Percentiles rank a stretch among this genome's conserved stretches.
Evolutionary conservation across 1,140 invertebrate genomes (phyloP).

Genomic region (Drosophila tropicalis): DNA sequence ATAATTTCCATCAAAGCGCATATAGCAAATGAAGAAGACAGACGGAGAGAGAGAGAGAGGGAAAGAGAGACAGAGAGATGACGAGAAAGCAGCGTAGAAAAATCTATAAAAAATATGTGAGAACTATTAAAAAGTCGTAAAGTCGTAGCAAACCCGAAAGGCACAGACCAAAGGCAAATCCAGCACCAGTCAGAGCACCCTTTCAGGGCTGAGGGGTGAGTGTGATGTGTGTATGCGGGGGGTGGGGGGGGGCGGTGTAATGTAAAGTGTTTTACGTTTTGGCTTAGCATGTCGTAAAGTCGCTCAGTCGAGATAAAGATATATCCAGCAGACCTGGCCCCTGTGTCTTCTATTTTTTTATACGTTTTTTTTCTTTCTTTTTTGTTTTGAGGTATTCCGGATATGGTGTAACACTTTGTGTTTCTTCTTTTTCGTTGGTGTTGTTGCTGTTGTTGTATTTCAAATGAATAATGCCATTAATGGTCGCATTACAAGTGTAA

Average conservation of each 20-base stretch:
- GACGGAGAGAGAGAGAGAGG: slow-evolving; percentile 4
- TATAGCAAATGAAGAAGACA: not conserved
- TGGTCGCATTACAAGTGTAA: slow-evolving; percentile 74
- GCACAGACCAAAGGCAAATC: not conserved
- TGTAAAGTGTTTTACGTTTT: slow-evolving; percentile 64
- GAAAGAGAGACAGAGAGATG: slow-evolving; percentile 1
- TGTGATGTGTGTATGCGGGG: too few species aligned
- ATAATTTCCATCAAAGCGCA: slow-evolving; percentile 59
- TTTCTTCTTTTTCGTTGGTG: slow-evolving; percentile 17
- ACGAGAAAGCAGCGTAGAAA: slow-evolving; percentile 51
- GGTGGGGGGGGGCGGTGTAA: slow-evolving; percentile 19
- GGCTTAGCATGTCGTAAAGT: slow-evolving; percentile 77
- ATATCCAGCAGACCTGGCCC: slow-evolving; percentile 28
- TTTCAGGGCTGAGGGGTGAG: not conserved
- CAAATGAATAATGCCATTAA: slow-evolving; percentile 71
- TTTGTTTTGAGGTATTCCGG: slow-evolving; percentile 3
- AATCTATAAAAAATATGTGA: slow-evolving; percentile 82
- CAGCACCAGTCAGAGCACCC: not conserved
- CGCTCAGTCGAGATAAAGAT: slow-evolving; percentile 47
- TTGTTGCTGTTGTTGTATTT: slow-evolving; percentile 15
- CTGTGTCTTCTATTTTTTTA: not conserved
- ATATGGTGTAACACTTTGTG: slow-evolving; percentile 16
- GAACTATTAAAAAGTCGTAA: slow-evolving; percentile 83
- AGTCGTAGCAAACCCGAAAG: slow-evolving; percentile 32
- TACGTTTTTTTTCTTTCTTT: too few species aligned